Evolutionary conservation across 2,888 invertebrate species (phyloP).

Genomic region (Drepana falcataria): DNA sequence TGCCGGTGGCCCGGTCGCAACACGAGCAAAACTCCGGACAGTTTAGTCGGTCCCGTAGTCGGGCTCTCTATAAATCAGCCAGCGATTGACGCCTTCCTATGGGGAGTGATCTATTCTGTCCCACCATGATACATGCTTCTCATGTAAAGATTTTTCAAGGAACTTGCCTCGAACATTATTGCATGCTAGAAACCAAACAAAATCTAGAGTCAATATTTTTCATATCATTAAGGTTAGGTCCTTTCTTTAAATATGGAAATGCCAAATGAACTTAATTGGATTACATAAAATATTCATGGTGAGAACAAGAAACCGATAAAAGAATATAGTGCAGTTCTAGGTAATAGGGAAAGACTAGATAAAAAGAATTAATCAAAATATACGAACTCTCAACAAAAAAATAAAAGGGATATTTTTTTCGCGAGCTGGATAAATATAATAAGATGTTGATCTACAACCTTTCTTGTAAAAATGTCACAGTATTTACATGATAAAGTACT

Average conservation of each 20-base stretch:
- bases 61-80: conserved; percentile 73
- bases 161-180: conserved; percentile 24
- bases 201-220: too few species aligned
- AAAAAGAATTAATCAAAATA: conserved; percentile 13
- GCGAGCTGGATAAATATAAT: conserved; percentile 26
- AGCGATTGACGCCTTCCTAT: conserved; percentile 76
- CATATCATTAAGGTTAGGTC: too few species aligned
- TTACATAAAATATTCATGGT: neutral
- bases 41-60: conserved; percentile 63
- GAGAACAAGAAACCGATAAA: neutral
- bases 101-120: conserved; percentile 76
- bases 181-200: neutral
- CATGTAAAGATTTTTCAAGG: conserved; percentile 62
- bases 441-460: conserved; percentile 27
- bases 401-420: conserved; percentile 24
- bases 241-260: too few species aligned
- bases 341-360: neutral
- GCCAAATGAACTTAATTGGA: too few species aligned
- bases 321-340: neutral
- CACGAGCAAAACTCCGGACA: conserved; percentile 70
- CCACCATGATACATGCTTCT: conserved; percentile 66
- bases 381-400: conserved; percentile 20
- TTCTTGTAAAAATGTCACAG: conserved; percentile 19
- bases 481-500: conserved; percentile 22
- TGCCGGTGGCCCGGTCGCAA: conserved; percentile 59